Percentiles rank a stretch among this genome's conserved stretches.
Conservation (phyloP, 2,113 vertebrate species). For the Campylomormyrus tamandua region DNA sequence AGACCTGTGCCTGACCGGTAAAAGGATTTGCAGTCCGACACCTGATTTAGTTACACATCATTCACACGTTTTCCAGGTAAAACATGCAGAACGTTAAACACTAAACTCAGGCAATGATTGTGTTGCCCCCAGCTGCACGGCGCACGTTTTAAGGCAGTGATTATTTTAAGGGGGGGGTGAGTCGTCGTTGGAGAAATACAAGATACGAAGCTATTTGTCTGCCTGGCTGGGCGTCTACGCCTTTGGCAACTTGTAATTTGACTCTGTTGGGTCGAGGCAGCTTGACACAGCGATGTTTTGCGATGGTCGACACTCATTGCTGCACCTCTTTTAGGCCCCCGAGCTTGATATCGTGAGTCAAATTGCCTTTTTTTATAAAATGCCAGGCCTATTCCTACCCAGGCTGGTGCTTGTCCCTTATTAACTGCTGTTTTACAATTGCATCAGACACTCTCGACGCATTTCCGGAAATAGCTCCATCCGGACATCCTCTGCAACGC, state of each 20-base stretch:
- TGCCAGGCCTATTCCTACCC: background rate
- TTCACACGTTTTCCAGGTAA: background rate
- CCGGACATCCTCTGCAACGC: conserved; percentile 26
- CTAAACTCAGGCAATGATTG: background rate
- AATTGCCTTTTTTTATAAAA: background rate
- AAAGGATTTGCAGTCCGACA: background rate
- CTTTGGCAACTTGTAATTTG: background rate
- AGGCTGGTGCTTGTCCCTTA: conserved; percentile 34
- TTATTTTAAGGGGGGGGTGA: background rate
- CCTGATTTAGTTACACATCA: background rate
- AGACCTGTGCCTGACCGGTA: background rate
- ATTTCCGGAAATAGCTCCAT: conserved; percentile 33
- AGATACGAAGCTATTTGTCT: background rate
- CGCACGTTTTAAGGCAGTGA: background rate
- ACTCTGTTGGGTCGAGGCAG: background rate
- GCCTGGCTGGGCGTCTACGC: background rate
- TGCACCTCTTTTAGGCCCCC: background rate
- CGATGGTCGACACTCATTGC: background rate
- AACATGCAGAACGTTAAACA: background rate
- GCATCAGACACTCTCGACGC: conserved; percentile 35
- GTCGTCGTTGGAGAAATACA: background rate
- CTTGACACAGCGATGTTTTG: background rate
- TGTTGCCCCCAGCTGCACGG: background rate
- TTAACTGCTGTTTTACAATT: conserved; percentile 50
- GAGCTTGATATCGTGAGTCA: background rate